Evolutionary conservation across 2,797 vertebrate species (phyloP).

Genomic region (Acestrorhynchus altus): DNA sequence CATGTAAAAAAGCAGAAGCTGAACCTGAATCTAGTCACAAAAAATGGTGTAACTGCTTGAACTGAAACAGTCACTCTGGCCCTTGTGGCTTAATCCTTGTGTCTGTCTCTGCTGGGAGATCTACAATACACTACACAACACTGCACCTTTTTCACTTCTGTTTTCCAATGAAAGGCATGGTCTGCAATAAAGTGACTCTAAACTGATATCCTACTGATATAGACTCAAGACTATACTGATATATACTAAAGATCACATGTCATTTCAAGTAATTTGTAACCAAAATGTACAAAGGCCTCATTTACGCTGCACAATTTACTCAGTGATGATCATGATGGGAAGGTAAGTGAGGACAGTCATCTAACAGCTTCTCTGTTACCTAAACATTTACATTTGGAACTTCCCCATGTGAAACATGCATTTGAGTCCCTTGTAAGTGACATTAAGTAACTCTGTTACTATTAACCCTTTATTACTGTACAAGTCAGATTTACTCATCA

Average conservation of each 20-base stretch:
- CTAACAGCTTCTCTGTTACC: neutral
- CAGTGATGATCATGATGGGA: neutral
- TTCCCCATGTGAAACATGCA: neutral
- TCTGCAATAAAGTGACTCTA: neutral
- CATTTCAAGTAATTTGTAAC: neutral
- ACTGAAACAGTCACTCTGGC: neutral
- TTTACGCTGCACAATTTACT: neutral
- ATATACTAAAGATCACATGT: neutral
- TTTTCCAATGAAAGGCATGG: neutral
- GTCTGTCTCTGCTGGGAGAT: neutral
- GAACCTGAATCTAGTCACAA: neutral
- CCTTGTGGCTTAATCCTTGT: neutral
- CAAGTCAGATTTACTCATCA: no score
- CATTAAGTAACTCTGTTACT: neutral
- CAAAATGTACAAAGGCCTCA: neutral
- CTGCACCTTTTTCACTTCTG: neutral
- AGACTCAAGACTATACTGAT: no score
- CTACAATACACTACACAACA: neutral
- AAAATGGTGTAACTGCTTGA: neutral
- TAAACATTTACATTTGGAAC: neutral
- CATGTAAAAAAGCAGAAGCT: conserved; percentile 10
- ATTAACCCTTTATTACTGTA: neutral
- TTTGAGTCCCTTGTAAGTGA: neutral
- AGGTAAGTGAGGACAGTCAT: neutral
- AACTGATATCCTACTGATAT: neutral